Evolutionary conservation across 1,140 invertebrate species (phyloP).

Genomic region (Aphidius gifuensis): DNA sequence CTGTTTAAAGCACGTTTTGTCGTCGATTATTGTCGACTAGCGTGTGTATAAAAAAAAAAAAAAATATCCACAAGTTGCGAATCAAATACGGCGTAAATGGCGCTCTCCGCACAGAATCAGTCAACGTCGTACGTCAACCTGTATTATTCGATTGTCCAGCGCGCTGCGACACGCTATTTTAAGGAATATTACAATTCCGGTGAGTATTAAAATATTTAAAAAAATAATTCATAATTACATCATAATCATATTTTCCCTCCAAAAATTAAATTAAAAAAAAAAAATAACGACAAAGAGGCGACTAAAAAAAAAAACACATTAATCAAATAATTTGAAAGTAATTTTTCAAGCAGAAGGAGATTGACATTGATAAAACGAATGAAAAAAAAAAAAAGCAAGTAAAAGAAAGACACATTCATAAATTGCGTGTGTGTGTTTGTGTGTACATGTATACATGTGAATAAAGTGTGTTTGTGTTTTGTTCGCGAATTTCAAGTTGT

Average conservation of each 20-base stretch:
- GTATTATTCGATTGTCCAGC: conserved; percentile 56
- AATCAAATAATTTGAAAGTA: not conserved
- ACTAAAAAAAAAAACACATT: not conserved
- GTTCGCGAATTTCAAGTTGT: conserved; percentile 4
- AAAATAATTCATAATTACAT: not conserved
- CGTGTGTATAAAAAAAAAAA: no score
- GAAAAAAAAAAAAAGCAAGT: not conserved
- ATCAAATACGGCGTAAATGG: conserved; percentile 48
- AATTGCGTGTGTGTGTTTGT: not conserved
- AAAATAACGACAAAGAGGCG: not conserved
- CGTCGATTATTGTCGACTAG: no score
- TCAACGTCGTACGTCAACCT: conserved; percentile 55
- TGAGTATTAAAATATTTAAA: conserved; percentile 40
- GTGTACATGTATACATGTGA: not conserved
- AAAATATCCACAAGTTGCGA: no score
- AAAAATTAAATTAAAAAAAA: no score
- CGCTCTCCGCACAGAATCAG: conserved; percentile 56
- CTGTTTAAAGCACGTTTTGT: no score
- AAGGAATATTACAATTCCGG: conserved; percentile 57
- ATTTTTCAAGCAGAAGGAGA: not conserved
- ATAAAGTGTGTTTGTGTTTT: not conserved
- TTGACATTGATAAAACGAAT: not conserved
- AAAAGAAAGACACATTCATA: not conserved
- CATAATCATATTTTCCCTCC: not conserved
- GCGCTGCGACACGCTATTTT: conserved; percentile 55